Evolutionary conservation across 2,888 invertebrate genomes (phyloP), one percentile per base, ranked within the genome.

Genomic region (Cheilosia impressa): DNA sequence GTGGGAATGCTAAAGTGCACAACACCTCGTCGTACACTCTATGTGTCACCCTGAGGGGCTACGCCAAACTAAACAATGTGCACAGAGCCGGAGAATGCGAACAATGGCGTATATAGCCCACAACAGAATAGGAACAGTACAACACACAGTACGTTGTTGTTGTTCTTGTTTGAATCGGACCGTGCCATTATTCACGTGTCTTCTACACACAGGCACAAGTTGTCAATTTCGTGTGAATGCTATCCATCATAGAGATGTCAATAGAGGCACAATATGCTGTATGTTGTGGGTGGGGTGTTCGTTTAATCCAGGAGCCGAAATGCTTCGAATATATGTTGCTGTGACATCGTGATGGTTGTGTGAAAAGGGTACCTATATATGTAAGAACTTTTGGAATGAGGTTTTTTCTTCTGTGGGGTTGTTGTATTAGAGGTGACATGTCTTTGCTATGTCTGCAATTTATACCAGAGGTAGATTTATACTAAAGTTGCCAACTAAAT

Each of bases 181-280:
- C 43, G 34, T 62, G 19, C 71, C 43, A 71, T 71, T 78, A 78
- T 78, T 78, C 71, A 78, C 34, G 31, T 41, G 43, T 31, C 57
- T 78, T n/a, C 52, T 58, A 50, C 57, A 63, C 41, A 55, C 55
- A 57, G 38, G 58, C 47, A 71, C 50, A 71, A 71, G 63, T 43
- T 78, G 78, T 78, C 78, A 78, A 71, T 71, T 65, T 22, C 22
- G 63, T 58, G 47, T 58, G 71, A 69, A 63, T 63, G 38, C 58
- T 58, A 71, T 78, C 71, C 65, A 78, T 78, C 78, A 78, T 52
- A 65, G 43, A 65, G 43, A 58, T 71, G 78, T 63, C 71, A 78
- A 78, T 71, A 57, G 55, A 19, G 15, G 15, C 43, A 27, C 50
- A 50, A 43, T 62, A 45, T 27, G 60, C 7, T 17, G 19, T 17